Evolutionary conservation across 2,113 vertebrate species (phyloP).

Genomic region (Asarcornis scutulata): DNA sequence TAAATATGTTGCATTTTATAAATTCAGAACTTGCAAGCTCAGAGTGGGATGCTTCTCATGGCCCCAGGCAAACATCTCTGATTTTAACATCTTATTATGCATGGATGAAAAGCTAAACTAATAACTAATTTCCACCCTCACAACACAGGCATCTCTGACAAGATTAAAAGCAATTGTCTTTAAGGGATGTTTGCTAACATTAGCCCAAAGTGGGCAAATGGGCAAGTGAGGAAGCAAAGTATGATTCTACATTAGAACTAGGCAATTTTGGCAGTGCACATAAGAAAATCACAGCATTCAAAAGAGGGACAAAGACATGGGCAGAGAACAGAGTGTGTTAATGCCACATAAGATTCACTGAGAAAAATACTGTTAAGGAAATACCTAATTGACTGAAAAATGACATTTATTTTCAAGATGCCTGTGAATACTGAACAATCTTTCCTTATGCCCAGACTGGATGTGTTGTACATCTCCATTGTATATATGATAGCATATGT

Average conservation of each 20-base stretch:
- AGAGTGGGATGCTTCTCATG: constrained; percentile 6
- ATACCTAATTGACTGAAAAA: not conserved
- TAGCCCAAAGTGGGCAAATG: constrained; percentile 29
- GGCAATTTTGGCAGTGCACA: not conserved
- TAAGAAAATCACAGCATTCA: not conserved
- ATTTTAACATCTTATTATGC: constrained; percentile 63
- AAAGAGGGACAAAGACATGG: not conserved
- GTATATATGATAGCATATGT: not conserved
- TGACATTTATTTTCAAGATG: not conserved
- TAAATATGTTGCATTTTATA: constrained; percentile 54
- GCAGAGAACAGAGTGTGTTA: not conserved
- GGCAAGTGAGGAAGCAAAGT: not conserved
- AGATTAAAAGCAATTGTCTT: constrained; percentile 54
- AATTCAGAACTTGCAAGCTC: constrained; percentile 38
- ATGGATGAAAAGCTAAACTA: constrained; percentile 67
- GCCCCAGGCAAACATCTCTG: constrained; percentile 53
- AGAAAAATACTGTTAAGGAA: not conserved
- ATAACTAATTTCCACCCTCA: constrained; percentile 63
- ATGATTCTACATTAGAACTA: constrained; percentile 2
- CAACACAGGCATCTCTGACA: constrained; percentile 36
- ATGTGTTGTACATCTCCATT: not conserved
- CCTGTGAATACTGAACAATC: not conserved
- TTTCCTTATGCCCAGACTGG: not conserved
- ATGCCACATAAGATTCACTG: not conserved
- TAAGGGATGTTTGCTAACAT: constrained; percentile 49